Percentiles rank a stretch among this genome's conserved stretches.
These are phyloP conservation scores for Heliconius charithonia DNA, from an alignment of 2,888 invertebrate species.

Conservation along the genomic window DNA sequence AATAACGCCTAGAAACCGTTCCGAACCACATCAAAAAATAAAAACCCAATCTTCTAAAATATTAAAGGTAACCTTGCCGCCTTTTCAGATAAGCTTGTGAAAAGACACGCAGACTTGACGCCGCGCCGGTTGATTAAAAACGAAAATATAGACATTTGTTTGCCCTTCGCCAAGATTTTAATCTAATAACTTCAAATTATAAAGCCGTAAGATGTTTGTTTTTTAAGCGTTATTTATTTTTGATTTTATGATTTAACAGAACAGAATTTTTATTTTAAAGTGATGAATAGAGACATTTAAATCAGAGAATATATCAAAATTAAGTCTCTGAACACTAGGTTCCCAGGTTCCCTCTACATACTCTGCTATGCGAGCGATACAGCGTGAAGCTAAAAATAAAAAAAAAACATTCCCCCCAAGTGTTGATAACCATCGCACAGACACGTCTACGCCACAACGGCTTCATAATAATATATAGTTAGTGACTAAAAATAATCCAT, in stretches of 20 bases:
- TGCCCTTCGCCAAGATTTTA: conserved; percentile 27
- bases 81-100: conserved; percentile 40
- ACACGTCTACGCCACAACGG: too few relatives aligned
- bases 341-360: too few relatives aligned
- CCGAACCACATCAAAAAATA: conserved; percentile 32
- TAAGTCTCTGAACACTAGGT: too few relatives aligned
- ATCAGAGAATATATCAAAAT: too few relatives aligned
- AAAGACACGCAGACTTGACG: conserved; percentile 36
- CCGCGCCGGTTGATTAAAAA: conserved; percentile 38
- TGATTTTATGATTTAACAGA: too few relatives aligned
- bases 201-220: not conserved
- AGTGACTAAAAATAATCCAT: not conserved
- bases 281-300: too few relatives aligned
- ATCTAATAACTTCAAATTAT: conserved; percentile 21
- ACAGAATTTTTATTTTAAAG: too few relatives aligned
- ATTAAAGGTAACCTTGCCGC: conserved; percentile 48
- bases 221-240: not conserved
- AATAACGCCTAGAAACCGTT: conserved; percentile 1
- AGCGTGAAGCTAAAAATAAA: too few relatives aligned
- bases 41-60: conserved; percentile 45
- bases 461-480: not conserved
- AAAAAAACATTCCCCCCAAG: too few relatives aligned
- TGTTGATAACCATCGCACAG: too few relatives aligned
- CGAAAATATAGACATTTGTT: conserved; percentile 36
- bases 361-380: too few relatives aligned